Percentiles rank a stretch among this genome's conserved stretches.
phyloP scores from a whole-genome alignment of 2,888 invertebrate genomes.

The Nemapogon koenigi region DNA sequence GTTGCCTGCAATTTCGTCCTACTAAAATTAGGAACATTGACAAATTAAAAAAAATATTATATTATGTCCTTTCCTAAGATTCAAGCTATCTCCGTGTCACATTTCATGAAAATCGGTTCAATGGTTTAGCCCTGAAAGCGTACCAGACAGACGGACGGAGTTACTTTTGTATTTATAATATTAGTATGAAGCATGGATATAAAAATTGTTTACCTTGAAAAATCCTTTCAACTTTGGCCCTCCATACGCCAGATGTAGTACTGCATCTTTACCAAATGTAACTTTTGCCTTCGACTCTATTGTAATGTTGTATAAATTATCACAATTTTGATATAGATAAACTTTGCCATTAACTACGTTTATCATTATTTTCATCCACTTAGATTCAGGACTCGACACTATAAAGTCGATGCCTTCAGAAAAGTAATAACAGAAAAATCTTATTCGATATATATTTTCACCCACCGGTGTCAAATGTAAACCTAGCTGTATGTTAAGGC shows the following conservation, averaged over 20 bases:
- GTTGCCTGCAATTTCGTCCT: too few relatives aligned
- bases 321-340: constrained; percentile 19
- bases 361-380: constrained; percentile 23
- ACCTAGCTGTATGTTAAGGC: constrained; percentile 19
- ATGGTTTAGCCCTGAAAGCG: too few relatives aligned
- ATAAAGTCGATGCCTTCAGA: background rate
- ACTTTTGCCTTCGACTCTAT: background rate
- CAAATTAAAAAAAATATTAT: too few relatives aligned
- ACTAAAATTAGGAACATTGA: too few relatives aligned
- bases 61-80: too few relatives aligned
- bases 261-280: background rate
- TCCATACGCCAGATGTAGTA: constrained; percentile 2
- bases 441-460: constrained; percentile 16
- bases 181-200: too few relatives aligned
- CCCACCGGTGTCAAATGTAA: constrained; percentile 22
- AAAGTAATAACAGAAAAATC: constrained; percentile 15
- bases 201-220: constrained; percentile 3
- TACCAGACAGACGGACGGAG: too few relatives aligned
- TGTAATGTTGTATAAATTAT: constrained; percentile 8
- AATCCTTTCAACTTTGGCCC: background rate
- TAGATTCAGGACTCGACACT: constrained; percentile 3
- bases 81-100: too few relatives aligned
- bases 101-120: too few relatives aligned
- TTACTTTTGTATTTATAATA: too few relatives aligned
- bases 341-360: constrained; percentile 19